A percentile compares a stretch with the other conserved stretches of the same genome.
Conservation (phyloP, 2,888 invertebrate species). For the Cantharis rufa region DNA sequence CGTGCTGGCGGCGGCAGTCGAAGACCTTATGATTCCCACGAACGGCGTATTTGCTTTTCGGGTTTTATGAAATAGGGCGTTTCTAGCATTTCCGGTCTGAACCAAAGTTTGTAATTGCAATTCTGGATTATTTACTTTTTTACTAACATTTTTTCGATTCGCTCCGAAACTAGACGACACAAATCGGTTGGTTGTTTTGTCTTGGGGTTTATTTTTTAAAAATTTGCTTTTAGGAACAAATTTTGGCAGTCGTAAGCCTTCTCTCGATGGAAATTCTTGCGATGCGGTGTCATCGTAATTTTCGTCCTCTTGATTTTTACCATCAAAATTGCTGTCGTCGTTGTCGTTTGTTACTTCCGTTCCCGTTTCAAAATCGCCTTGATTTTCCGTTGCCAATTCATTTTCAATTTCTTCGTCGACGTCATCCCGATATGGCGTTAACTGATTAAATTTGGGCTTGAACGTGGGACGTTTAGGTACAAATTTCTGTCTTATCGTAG, state of each 20-base stretch:
- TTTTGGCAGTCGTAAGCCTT: not conserved
- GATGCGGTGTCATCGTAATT: not conserved
- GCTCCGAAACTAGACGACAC: not conserved
- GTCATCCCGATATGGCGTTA: not conserved
- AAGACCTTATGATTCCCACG: conserved; percentile 39
- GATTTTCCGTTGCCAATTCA: not conserved
- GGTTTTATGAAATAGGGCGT: conserved; percentile 45
- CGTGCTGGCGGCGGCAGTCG: conserved; percentile 40
- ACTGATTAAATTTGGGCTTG: not conserved
- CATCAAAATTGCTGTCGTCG: not conserved
- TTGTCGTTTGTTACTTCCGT: not conserved
- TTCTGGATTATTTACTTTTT: conserved; percentile 1
- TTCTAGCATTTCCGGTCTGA: conserved; percentile 30
- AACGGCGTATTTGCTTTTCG: conserved; percentile 48
- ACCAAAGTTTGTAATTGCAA: not conserved
- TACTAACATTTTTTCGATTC: not conserved
- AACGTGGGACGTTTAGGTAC: not conserved
- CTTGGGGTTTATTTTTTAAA: not conserved
- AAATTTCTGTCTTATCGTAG: not conserved
- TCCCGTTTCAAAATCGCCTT: not conserved
- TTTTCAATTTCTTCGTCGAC: not conserved
- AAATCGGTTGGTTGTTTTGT: not conserved
- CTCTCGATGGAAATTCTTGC: not conserved
- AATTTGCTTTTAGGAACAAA: not conserved
- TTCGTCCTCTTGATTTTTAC: not conserved